Conservation (phyloP, 2,888 invertebrate genomes). For the Thelaira solivaga region DNA sequence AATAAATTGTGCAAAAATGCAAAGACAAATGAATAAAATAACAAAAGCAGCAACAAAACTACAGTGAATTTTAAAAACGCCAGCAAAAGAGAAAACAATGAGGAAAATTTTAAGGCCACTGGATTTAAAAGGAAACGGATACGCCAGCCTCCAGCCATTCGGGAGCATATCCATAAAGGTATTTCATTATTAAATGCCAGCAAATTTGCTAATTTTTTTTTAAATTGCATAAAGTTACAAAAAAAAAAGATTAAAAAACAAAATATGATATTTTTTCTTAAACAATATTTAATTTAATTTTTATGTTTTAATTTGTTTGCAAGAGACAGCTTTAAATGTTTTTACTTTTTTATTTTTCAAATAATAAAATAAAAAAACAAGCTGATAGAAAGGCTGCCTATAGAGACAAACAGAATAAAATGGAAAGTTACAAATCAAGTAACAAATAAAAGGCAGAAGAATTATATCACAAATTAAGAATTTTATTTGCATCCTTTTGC, state of each 20-base stretch:
- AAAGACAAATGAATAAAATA: conserved; percentile 27
- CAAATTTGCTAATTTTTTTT: conserved; percentile 52
- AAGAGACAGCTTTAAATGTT: not conserved
- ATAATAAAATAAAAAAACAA: not conserved
- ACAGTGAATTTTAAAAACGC: conserved; percentile 5
- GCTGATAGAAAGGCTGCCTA: not conserved
- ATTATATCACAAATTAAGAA: conserved; percentile 35
- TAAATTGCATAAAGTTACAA: conserved; percentile 29
- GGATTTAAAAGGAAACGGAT: conserved; percentile 63
- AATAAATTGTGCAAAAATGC: conserved; percentile 41
- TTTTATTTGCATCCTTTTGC: conserved; percentile 46
- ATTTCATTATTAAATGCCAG: conserved; percentile 41
- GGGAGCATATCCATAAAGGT: conserved; percentile 47
- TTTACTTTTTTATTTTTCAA: not conserved
- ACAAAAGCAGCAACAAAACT: not conserved
- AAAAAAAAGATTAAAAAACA: too few species aligned
- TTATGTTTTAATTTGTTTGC: too few species aligned
- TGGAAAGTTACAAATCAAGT: conserved; percentile 3
- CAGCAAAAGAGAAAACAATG: conserved; percentile 25
- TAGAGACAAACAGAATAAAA: conserved; percentile 6
- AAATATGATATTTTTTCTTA: too few species aligned
- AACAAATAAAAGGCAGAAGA: conserved; percentile 21
- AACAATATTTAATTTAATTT: too few species aligned
- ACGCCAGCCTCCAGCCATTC: conserved; percentile 58
- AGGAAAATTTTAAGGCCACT: conserved; percentile 48